Evolutionary conservation across 1,140 invertebrate species (phyloP).

Genomic region (Drosophila parabipectinata): DNA sequence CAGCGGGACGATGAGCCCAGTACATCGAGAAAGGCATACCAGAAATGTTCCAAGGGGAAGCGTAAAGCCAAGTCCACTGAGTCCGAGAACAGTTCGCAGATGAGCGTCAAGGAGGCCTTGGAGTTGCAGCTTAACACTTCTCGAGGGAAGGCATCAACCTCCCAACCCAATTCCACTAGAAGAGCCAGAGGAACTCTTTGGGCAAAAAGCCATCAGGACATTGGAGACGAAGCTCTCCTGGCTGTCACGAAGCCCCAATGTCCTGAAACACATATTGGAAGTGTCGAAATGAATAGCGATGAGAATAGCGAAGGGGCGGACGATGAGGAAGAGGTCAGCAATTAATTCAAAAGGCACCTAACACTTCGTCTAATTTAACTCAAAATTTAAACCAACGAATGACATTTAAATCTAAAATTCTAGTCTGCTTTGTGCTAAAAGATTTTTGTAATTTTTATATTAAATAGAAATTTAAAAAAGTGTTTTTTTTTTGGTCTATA

Average conservation of each 20-base stretch:
- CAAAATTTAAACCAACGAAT: not conserved
- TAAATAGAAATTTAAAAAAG: too few species aligned
- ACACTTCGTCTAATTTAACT: not conserved
- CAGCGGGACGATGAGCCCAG: not conserved
- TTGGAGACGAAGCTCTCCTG: not conserved
- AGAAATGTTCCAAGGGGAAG: not conserved
- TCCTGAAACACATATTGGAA: constrained; percentile 28
- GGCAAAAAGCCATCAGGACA: not conserved
- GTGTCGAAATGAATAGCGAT: constrained; percentile 12
- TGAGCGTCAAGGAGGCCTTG: not conserved
- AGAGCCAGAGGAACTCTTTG: not conserved
- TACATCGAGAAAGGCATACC: not conserved
- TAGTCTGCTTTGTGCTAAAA: not conserved
- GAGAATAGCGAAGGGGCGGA: not conserved
- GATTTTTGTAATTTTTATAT: too few species aligned
- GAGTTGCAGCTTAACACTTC: not conserved
- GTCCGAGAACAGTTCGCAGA: not conserved
- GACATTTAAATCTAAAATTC: not conserved
- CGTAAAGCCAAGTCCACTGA: not conserved
- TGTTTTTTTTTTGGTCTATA: too few species aligned
- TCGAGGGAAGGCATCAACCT: too few species aligned
- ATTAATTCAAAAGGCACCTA: not conserved
- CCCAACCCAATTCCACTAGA: not conserved
- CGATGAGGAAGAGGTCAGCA: not conserved
- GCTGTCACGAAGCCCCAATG: constrained; percentile 20